Conservation (phyloP, 2,113 vertebrate genomes). For the Rhineura floridana region DNA sequence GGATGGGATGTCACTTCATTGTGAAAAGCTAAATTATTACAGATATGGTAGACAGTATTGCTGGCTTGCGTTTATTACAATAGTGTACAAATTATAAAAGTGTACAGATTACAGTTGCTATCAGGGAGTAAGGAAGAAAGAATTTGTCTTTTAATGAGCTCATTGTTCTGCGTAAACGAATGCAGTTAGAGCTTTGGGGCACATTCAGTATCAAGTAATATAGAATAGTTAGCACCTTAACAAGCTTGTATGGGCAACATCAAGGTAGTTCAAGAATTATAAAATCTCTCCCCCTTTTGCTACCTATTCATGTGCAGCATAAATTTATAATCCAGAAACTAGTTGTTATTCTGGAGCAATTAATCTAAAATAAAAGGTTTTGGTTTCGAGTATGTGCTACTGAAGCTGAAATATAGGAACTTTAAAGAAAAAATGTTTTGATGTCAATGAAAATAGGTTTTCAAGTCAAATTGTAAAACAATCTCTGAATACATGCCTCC, state of each 20-base stretch:
- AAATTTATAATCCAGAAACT: constrained; percentile 21
- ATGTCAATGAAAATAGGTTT: constrained; percentile 13
- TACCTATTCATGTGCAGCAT: constrained; percentile 14
- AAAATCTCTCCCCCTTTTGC: background rate
- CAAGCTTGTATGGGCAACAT: background rate
- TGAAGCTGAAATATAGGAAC: background rate
- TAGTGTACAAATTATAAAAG: constrained; percentile 37
- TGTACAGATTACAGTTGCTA: background rate
- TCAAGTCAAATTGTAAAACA: constrained; percentile 30
- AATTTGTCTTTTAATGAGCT: constrained; percentile 26
- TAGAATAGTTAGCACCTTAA: background rate
- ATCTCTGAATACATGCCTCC: constrained; percentile 50
- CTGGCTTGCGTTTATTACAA: constrained; percentile 28
- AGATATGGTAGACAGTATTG: background rate
- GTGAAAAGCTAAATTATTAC: background rate
- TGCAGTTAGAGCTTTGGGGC: background rate
- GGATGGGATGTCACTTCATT: background rate
- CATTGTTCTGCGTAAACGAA: background rate
- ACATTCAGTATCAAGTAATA: background rate
- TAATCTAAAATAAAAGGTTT: background rate
- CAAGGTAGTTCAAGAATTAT: background rate
- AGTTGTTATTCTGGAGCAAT: background rate
- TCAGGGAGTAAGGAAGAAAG: constrained; percentile 4
- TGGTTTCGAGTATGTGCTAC: constrained; percentile 18
- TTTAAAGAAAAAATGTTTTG: constrained; percentile 7